Evolutionary conservation across 2,797 vertebrate genomes (phyloP).

Genomic region (Channallabes apus): DNA sequence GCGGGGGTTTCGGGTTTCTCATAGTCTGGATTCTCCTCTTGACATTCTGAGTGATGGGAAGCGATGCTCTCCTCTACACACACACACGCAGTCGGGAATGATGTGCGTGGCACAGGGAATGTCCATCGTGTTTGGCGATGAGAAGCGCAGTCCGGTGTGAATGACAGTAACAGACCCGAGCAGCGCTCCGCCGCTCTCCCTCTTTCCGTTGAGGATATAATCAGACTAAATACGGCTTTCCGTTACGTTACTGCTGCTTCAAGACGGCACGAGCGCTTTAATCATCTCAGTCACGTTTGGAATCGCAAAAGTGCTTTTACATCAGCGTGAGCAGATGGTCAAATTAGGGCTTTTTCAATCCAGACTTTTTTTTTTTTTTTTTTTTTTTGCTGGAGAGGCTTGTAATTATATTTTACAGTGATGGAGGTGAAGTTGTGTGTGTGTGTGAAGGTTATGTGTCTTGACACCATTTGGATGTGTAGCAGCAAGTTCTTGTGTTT

Average conservation of each 20-base stretch:
- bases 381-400: slow-evolving; percentile 50
- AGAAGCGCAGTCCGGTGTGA: background rate
- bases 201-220: slow-evolving; percentile 29
- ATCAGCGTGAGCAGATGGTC: slow-evolving; percentile 44
- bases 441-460: slow-evolving; percentile 24
- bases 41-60: background rate
- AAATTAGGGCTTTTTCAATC: slow-evolving; percentile 53
- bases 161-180: slow-evolving; percentile 13
- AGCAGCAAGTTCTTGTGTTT: background rate
- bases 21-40: slow-evolving; percentile 2
- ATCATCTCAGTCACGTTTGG: slow-evolving; percentile 18
- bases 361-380: slow-evolving; percentile 54
- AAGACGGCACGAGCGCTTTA: slow-evolving; percentile 13
- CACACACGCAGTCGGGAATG: background rate
- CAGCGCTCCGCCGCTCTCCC: background rate
- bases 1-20: slow-evolving; percentile 10
- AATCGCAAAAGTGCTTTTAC: slow-evolving; percentile 29
- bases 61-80: background rate
- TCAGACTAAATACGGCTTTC: slow-evolving; percentile 14
- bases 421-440: slow-evolving; percentile 48
- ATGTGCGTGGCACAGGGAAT: background rate
- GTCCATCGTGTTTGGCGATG: background rate
- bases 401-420: slow-evolving; percentile 68
- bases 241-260: slow-evolving; percentile 10
- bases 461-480: background rate